Conservation (phyloP, 1,140 invertebrate genomes). For the Heliothis subflexa region DNA sequence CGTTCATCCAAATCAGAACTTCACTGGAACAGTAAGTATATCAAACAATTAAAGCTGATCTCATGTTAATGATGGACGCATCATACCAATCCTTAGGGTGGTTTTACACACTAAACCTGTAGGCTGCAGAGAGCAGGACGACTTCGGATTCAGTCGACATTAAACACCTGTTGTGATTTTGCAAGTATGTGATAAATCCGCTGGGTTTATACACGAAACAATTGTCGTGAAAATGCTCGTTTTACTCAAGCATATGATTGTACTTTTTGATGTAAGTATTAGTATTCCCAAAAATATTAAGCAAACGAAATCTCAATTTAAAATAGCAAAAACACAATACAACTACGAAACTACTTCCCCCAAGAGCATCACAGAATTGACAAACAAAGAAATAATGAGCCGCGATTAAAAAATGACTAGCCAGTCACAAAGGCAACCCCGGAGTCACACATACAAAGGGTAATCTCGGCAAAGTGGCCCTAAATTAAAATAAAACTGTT, state of each 20-base stretch:
- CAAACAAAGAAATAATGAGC: constrained; percentile 70
- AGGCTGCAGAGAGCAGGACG: too few relatives aligned
- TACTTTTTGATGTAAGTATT: background rate
- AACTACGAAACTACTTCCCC: background rate
- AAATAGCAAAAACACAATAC: constrained; percentile 4
- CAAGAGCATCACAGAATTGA: constrained; percentile 49
- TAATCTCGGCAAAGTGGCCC: constrained; percentile 79
- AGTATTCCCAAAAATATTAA: background rate
- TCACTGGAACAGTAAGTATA: too few relatives aligned
- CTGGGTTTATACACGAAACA: too few relatives aligned
- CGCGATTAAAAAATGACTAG: constrained; percentile 79
- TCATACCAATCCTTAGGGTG: too few relatives aligned
- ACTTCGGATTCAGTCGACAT: too few relatives aligned
- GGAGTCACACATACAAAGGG: constrained; percentile 74
- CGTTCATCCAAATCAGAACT: too few relatives aligned
- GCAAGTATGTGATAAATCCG: too few relatives aligned
- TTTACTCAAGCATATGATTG: background rate
- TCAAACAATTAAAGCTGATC: too few relatives aligned
- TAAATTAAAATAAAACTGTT: constrained; percentile 76
- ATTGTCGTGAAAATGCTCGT: too few relatives aligned
- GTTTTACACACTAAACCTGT: too few relatives aligned
- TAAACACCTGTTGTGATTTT: too few relatives aligned
- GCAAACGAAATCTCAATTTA: background rate
- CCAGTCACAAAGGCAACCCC: constrained; percentile 77
- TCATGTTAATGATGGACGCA: too few relatives aligned